These are phyloP conservation scores for Fundulus diaphanus DNA, from an alignment of 2,797 vertebrate genomes.

Conservation along the genomic window DNA sequence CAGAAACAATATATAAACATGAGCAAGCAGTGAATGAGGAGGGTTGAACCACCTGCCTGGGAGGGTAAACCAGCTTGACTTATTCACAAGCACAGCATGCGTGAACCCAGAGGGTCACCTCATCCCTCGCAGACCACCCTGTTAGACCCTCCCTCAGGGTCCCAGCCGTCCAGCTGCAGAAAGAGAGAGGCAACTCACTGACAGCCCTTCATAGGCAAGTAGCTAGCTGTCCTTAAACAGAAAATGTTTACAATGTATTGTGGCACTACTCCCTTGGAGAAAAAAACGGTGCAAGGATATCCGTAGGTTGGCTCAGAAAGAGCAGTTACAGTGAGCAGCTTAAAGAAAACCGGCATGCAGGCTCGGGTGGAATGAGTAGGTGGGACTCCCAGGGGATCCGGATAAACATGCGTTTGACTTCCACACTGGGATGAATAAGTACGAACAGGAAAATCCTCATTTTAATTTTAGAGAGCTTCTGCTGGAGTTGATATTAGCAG, in stretches of 20 bases:
- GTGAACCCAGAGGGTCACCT: conserved; percentile 51
- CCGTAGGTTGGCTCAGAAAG: conserved; percentile 38
- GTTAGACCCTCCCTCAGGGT: conserved; percentile 23
- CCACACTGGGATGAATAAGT: conserved; percentile 59
- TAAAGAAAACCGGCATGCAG: conserved; percentile 56
- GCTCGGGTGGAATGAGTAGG: conserved; percentile 61
- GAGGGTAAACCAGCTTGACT: conserved; percentile 51
- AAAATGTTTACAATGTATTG: conserved; percentile 51
- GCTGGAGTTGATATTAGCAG: conserved; percentile 17
- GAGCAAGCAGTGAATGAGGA: conserved; percentile 8
- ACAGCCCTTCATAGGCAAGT: conserved; percentile 62
- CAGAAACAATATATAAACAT: conserved; percentile 11
- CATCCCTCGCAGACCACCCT: conserved; percentile 35
- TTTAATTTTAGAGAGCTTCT: conserved; percentile 58
- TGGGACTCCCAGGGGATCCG: conserved; percentile 51
- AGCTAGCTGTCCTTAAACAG: conserved; percentile 61
- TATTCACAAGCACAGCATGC: conserved; percentile 52
- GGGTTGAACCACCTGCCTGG: conserved; percentile 33
- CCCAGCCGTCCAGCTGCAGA: conserved; percentile 25
- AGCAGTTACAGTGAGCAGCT: conserved; percentile 50
- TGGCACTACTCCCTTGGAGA: conserved; percentile 52
- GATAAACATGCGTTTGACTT: conserved; percentile 60
- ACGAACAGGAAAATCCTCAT: conserved; percentile 57
- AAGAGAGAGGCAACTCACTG: conserved; percentile 35
- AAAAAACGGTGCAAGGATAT: conserved; percentile 45